Conservation (phyloP, 2,888 invertebrate genomes). For the Boloria selene region DNA sequence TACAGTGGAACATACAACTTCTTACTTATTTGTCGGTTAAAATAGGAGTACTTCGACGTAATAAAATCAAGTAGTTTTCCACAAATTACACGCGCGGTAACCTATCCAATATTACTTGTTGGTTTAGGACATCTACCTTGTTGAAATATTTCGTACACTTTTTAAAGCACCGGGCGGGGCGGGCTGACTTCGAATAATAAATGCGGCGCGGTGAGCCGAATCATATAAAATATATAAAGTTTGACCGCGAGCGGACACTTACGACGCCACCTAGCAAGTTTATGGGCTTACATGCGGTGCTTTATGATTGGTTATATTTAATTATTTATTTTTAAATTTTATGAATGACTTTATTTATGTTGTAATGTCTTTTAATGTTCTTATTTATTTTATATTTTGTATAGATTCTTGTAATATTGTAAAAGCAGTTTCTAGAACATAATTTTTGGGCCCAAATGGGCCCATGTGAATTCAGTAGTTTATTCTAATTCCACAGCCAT, state of each 20-base stretch:
- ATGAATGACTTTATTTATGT: background rate
- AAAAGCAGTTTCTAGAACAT: no score
- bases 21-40: no score
- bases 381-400: no score
- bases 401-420: no score
- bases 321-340: constrained; percentile 16
- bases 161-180: constrained; percentile 42
- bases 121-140: constrained; percentile 34
- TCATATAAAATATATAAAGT: constrained; percentile 79
- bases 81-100: constrained; percentile 1
- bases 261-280: constrained; percentile 62
- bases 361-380: background rate
- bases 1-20: no score
- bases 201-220: constrained; percentile 63
- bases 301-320: constrained; percentile 9
- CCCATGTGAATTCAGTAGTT: no score
- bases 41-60: no score
- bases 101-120: constrained; percentile 24
- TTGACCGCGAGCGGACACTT: constrained; percentile 69
- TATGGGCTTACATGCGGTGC: constrained; percentile 55
- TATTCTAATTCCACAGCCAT: no score
- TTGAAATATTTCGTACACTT: constrained; percentile 31
- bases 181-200: constrained; percentile 58
- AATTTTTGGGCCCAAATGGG: no score
- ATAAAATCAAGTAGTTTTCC: constrained; percentile 1